Conservation (phyloP, 2,113 vertebrate species). For the Trematocara macrostoma region DNA sequence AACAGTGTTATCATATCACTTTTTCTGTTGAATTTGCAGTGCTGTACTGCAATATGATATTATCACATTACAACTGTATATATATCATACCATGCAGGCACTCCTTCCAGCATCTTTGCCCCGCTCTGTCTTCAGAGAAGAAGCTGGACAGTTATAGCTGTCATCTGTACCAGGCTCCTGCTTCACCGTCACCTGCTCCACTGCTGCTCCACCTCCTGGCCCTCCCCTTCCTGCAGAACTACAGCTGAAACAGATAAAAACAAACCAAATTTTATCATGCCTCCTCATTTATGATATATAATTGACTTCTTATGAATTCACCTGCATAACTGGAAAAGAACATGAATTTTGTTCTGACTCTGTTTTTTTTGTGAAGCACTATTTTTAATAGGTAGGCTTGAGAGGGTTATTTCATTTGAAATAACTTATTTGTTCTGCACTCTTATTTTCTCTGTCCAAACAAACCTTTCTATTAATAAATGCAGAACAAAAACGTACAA, state of each 20-base stretch:
- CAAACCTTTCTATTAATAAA: not conserved
- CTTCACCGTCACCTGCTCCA: conserved; percentile 89
- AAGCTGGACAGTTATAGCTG: conserved; percentile 76
- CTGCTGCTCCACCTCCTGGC: conserved; percentile 64
- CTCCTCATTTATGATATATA: not conserved
- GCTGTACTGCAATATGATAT: not conserved
- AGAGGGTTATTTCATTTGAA: not conserved
- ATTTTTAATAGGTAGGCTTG: not conserved
- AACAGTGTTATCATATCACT: not conserved
- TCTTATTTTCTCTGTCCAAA: not conserved
- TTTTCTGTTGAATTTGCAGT: not conserved
- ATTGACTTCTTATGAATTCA: not conserved
- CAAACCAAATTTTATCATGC: not conserved
- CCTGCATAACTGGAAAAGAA: not conserved
- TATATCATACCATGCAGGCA: conserved; percentile 84
- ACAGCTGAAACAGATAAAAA: conserved; percentile 68
- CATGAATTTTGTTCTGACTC: not conserved
- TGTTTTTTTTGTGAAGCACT: not conserved
- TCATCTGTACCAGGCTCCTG: conserved; percentile 92
- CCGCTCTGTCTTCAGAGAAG: conserved; percentile 81
- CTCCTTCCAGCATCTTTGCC: conserved; percentile 86
- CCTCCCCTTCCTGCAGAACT: conserved; percentile 85
- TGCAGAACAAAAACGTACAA: not conserved
- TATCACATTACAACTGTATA: not conserved
- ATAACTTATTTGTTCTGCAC: not conserved